phyloP scores from a whole-genome alignment of 1,140 invertebrate species.

The Drosophila pachea region DNA sequence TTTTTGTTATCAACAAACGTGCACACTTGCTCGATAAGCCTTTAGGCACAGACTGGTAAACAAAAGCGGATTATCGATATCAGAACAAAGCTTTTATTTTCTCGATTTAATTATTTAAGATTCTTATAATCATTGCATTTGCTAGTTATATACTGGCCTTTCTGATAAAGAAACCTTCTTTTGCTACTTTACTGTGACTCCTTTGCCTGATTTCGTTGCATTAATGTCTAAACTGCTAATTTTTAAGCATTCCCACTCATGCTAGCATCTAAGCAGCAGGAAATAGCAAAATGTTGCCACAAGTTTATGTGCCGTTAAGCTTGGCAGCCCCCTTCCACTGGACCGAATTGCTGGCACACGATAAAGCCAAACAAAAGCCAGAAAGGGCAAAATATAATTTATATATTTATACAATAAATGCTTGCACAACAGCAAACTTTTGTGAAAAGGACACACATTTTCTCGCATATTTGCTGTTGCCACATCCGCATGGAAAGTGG shows the following conservation, averaged over 20 bases:
- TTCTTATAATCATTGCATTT: too few relatives aligned
- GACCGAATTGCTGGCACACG: slow-evolving; percentile 53
- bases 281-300: slow-evolving; percentile 51
- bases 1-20: too few relatives aligned
- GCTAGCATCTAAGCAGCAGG: slow-evolving; percentile 54
- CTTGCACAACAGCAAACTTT: slow-evolving; percentile 49
- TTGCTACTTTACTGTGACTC: slow-evolving; percentile 2
- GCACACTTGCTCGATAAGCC: too few relatives aligned
- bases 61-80: too few relatives aligned
- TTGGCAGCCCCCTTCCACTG: slow-evolving; percentile 49
- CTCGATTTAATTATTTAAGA: too few relatives aligned
- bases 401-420: slow-evolving; percentile 34
- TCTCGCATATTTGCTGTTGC: slow-evolving; percentile 50
- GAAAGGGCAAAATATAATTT: not conserved
- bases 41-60: too few relatives aligned
- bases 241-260: slow-evolving; percentile 28
- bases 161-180: not conserved
- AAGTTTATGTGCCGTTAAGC: slow-evolving; percentile 49
- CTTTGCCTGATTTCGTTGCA: slow-evolving; percentile 31
- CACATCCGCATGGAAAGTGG: slow-evolving; percentile 51
- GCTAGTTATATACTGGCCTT: too few relatives aligned
- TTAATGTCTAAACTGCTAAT: slow-evolving; percentile 65
- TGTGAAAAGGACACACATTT: slow-evolving; percentile 40
- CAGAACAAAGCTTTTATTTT: too few relatives aligned
- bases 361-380: slow-evolving; percentile 25